These are phyloP conservation scores for Atlantisia rogersi DNA, from an alignment of 2,113 vertebrate genomes.

Conservation along the genomic window DNA sequence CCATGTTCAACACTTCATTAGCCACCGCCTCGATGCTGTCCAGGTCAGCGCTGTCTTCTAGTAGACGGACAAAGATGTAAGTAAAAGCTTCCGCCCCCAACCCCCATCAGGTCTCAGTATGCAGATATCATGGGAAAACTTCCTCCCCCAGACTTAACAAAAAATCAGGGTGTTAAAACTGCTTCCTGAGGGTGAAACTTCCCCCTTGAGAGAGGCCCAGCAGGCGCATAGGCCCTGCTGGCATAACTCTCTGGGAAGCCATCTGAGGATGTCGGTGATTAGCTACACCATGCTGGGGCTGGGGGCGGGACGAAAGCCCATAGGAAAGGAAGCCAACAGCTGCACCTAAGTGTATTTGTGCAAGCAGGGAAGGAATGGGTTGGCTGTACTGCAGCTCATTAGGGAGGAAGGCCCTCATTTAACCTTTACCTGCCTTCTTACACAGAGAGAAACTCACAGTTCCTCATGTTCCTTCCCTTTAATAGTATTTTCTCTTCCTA, in stretches of 20 bases:
- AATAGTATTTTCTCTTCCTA: neutral
- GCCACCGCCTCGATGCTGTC: slow-evolving; percentile 95
- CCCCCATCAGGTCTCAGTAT: neutral
- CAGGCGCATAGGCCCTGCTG: neutral
- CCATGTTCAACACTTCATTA: slow-evolving; percentile 92
- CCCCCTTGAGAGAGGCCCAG: neutral
- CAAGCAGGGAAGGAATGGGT: neutral
- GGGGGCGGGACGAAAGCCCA: fast-evolving
- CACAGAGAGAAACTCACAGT: neutral
- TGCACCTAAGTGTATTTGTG: neutral
- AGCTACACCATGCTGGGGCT: neutral
- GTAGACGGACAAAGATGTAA: neutral
- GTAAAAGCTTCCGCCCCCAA: neutral
- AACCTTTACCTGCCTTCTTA: neutral
- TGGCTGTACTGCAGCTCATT: neutral
- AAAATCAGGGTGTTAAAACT: neutral
- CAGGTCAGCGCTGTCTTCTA: slow-evolving; percentile 93
- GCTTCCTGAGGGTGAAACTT: neutral
- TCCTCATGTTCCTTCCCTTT: neutral
- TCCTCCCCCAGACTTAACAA: neutral
- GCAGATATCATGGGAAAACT: neutral
- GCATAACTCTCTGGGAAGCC: neutral
- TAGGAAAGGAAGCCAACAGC: neutral
- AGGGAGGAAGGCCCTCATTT: neutral
- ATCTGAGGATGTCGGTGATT: neutral